phyloP scores from a whole-genome alignment of 2,113 vertebrate genomes.

The Morone saxatilis region DNA sequence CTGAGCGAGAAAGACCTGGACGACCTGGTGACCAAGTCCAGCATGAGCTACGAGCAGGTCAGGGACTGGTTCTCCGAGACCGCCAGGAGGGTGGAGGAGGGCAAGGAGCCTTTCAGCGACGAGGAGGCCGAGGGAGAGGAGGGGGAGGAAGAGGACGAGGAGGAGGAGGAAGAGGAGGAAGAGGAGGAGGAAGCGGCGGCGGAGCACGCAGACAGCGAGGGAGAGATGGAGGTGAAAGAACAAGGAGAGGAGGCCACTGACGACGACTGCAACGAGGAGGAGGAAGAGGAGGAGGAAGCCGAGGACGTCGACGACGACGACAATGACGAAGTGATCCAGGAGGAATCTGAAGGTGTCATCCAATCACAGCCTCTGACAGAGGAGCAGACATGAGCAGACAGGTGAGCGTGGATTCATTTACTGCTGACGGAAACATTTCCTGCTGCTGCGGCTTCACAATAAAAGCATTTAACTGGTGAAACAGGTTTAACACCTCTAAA shows the following conservation, averaged over 20 bases:
- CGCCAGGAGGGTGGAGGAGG: conserved; percentile 86
- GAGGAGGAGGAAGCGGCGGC: conserved; percentile 72
- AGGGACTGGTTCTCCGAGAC: conserved; percentile 95
- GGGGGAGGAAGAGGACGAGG: conserved; percentile 53
- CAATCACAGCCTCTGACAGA: conserved; percentile 91
- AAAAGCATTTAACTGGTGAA: too few relatives aligned
- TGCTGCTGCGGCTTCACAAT: too few relatives aligned
- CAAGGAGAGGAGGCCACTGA: conserved; percentile 82
- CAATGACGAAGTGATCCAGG: conserved; percentile 34
- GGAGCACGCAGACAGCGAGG: conserved; percentile 74
- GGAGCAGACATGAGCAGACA: conserved; percentile 85
- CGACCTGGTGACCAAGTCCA: conserved; percentile 94
- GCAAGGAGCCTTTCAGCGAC: conserved; percentile 88
- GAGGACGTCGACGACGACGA: conserved; percentile 23
- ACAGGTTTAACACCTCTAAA: too few relatives aligned
- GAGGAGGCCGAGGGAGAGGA: conserved; percentile 80
- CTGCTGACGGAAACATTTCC: too few relatives aligned
- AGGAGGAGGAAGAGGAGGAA: conserved; percentile 83
- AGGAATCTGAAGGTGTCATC: conserved; percentile 89
- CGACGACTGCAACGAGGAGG: conserved; percentile 84
- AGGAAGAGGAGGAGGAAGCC: conserved; percentile 42
- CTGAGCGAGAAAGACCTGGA: conserved; percentile 95
- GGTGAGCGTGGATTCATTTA: conserved; percentile 35
- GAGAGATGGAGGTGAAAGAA: conserved; percentile 83
- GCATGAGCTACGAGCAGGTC: conserved; percentile 97